Base-by-base conservation (phyloP, 2,113 vertebrate genomes). In the Panthera leo region DNA sequence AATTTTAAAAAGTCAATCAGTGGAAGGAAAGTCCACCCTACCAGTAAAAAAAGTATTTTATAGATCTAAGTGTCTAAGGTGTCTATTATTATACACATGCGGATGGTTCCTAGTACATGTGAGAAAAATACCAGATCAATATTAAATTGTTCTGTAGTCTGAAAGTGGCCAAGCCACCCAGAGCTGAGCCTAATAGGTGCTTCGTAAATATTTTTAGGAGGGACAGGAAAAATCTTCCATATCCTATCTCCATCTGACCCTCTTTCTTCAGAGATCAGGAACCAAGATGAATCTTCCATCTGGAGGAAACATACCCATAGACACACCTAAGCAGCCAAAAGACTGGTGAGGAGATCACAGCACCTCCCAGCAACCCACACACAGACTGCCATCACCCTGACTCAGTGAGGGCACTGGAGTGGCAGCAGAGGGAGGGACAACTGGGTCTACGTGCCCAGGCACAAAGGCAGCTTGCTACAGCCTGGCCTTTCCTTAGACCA, bases 201-300 rank as follows among this genome's bases (percentile, higher is more conserved):
- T 82, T 63, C 78, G 21, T 76, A 82, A 53, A n/a, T 71, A 70
- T 63, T 91, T 92, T 93, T 61, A 94, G 80, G 76, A 61, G 92
- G 70, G 51, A 80, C 45, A 53, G 34, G 16, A 85, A 80, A 71
- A 14, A 45, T 16, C n/a, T 91, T 65, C 39, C 45, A 85, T 18
- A 29, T 73, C 51, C 67, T 23, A 16, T 25, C 91, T 86, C 68
- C 13, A 83, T 12, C 61, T 7, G 3, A 83, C 42, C 11, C 55
- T 82, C 83, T n/a, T 55, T 96, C 36, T 68, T 79, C 86, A 79
- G 88, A 91, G 65, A 80, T 79, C 61, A 79, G 84, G 67, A 92
- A 68, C 53, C 29, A 71, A 86, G 86, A 86, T 1, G 29, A 42
- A 61, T 48, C 94, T 63, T 36, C 70, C 21, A 23, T 61, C 67